Evolutionary conservation across 2,113 vertebrate species (phyloP).

Genomic region (Phrynosoma blainvillii): DNA sequence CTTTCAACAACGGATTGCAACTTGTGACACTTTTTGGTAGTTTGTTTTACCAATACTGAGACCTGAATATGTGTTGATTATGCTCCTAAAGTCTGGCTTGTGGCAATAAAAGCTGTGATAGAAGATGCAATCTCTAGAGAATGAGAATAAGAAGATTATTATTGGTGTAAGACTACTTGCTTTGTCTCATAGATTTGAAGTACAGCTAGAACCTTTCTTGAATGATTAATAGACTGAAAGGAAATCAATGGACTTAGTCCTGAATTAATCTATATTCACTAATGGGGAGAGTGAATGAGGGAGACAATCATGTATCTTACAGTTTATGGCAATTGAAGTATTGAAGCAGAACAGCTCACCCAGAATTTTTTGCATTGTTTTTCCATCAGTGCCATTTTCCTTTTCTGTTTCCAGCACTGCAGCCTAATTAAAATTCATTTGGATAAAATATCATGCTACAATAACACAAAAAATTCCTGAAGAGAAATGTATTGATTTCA

Average conservation of each 20-base stretch:
- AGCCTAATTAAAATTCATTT: conserved; percentile 42
- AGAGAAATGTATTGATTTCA: conserved; percentile 51
- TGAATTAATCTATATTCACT: conserved; percentile 58
- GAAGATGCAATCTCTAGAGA: conserved; percentile 64
- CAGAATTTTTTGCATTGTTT: conserved; percentile 62
- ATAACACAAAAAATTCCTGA: background rate
- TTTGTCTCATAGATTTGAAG: conserved; percentile 65
- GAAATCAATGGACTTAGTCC: conserved; percentile 57
- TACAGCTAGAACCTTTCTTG: conserved; percentile 55
- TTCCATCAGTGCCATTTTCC: conserved; percentile 54
- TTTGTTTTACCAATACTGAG: conserved; percentile 66
- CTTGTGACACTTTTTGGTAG: conserved; percentile 66
- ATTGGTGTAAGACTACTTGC: conserved; percentile 65
- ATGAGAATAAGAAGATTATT: conserved; percentile 60
- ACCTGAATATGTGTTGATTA: conserved; percentile 65
- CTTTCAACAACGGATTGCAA: conserved; percentile 65
- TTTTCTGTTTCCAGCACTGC: conserved; percentile 44
- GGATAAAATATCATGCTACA: conserved; percentile 6
- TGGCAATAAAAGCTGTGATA: conserved; percentile 63
- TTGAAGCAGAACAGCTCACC: conserved; percentile 59
- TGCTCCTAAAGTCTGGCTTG: conserved; percentile 58
- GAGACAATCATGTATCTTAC: conserved; percentile 44
- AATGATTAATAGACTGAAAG: conserved; percentile 64
- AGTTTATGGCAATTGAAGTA: conserved; percentile 40
- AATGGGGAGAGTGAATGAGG: conserved; percentile 20